Base-by-base conservation (phyloP, 2,113 vertebrate species). In the Neolamprologus longior region DNA sequence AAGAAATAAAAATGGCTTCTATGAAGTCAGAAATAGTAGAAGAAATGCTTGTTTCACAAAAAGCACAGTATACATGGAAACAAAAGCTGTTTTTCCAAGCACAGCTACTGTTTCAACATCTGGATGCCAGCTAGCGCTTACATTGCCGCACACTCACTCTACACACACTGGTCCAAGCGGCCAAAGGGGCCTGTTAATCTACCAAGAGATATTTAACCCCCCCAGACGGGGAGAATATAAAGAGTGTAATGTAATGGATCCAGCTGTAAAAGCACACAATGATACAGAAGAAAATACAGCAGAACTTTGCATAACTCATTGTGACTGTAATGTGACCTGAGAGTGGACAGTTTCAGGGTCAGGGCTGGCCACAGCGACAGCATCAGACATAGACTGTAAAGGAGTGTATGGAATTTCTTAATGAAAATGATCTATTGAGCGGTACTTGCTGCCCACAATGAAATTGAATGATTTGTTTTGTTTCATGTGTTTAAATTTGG, bases 221-320 rank as follows among this genome's bases (percentile, higher is more conserved):
- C 86, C 86, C 92, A 87, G 92, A 89, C 90, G 91, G 89, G 93
- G 95, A 93, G 96, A 96, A 96, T 96, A 95, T 78, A 96, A 95
- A 80, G 89, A 90, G 90, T 80, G 90, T 95, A 90, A 90, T 93
- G 94, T 94, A 94, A 96, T 95, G 92, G 91, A 92, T 80, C 80
- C 93, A 95, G 92, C 95, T 94, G 94, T 95, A 94, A 96, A 96
- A 96, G 93, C 93, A 95, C 88, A 92, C 87, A 89, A 79, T 90
- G 89, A 89, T 87, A 92, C 83, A 92, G 81, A 84, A 26, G 81
- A 58, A 83, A 92, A 85, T 88, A 68, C 47, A 88, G 9, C 88
- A 93, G 81, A 85, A 92, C 90, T 24, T 90, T 92, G 84, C 73
- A 84, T 53, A 68, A 93, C 82, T 63, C 33, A 24, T 24, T 1